phyloP scores from a whole-genome alignment of 92 coral and sea anemone species.

The Epizoanthus ramosus region DNA sequence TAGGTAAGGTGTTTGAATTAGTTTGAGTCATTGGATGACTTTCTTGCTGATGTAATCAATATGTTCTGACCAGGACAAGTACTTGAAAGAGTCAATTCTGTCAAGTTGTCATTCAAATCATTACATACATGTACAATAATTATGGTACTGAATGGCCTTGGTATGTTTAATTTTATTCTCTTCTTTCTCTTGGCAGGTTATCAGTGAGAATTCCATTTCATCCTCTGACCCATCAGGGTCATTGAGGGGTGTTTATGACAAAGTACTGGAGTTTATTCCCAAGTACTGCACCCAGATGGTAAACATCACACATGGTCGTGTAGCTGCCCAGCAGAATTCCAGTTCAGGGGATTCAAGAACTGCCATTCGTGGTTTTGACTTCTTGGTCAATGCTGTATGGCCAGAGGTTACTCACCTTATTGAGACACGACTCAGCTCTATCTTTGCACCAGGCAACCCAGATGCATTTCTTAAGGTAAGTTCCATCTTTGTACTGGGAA shows the following conservation, averaged over 20 bases:
- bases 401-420: conserved; percentile 85
- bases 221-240: conserved; percentile 73
- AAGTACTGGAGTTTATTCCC: conserved; percentile 94
- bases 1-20: too few species aligned
- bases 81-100: too few species aligned
- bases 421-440: conserved; percentile 81
- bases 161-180: background rate
- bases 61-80: too few species aligned
- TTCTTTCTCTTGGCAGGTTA: background rate
- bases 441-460: conserved; percentile 99
- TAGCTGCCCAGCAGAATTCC: conserved; percentile 67
- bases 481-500: too few species aligned
- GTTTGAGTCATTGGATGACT: too few species aligned
- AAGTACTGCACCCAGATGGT: conserved; percentile 89
- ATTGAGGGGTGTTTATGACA: conserved; percentile 67
- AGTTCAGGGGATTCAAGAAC: conserved; percentile 73
- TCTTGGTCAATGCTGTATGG: conserved; percentile 96
- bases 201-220: conserved; percentile 16
- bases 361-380: conserved; percentile 92
- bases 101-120: too few species aligned
- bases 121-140: too few species aligned
- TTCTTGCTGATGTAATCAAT: too few species aligned
- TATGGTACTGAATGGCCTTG: too few species aligned
- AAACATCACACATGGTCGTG: conserved; percentile 86
- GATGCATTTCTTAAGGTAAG: conserved; percentile 93